Conservation (phyloP, 2,113 vertebrate species). For the Miniopterus natalensis region DNA sequence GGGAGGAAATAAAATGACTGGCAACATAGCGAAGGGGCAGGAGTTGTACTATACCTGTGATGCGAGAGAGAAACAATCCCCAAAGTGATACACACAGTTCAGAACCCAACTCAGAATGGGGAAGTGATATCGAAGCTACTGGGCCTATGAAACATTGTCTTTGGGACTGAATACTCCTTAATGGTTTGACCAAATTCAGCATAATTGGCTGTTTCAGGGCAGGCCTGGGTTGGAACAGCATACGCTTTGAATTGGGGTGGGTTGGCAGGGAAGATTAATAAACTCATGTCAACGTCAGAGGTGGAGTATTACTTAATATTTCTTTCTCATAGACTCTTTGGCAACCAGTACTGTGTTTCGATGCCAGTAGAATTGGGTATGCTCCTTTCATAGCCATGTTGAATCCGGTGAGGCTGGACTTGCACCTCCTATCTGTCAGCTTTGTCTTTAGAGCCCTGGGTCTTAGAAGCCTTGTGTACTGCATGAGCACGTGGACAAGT, state of each 20-base stretch:
- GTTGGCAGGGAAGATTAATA: conserved; percentile 84
- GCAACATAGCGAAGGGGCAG: background rate
- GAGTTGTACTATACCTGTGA: background rate
- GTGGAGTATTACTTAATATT: conserved; percentile 85
- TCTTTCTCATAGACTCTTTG: conserved; percentile 83
- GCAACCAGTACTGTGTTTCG: conserved; percentile 77
- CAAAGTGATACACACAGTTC: background rate
- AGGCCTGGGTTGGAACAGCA: conserved; percentile 62
- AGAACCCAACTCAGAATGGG: background rate
- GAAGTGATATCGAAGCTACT: background rate
- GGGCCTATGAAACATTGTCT: conserved; percentile 20
- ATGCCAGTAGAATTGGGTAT: conserved; percentile 83
- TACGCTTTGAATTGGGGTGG: conserved; percentile 82
- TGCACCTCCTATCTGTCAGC: conserved; percentile 83
- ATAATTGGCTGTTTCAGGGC: conserved; percentile 58
- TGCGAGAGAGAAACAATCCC: background rate
- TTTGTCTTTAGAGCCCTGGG: conserved; percentile 71
- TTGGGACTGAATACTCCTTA: background rate
- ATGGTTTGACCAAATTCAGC: conserved; percentile 32
- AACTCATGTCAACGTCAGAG: conserved; percentile 82
- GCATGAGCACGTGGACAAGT: conserved; percentile 17
- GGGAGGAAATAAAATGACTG: background rate
- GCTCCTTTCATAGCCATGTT: conserved; percentile 83
- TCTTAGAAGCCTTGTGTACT: conserved; percentile 70
- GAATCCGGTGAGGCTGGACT: conserved; percentile 83